A percentile compares a stretch with the other conserved stretches of the same genome.
These are phyloP conservation scores for Allobates femoralis DNA, from an alignment of 2,797 vertebrate species.

Conservation along the genomic window DNA sequence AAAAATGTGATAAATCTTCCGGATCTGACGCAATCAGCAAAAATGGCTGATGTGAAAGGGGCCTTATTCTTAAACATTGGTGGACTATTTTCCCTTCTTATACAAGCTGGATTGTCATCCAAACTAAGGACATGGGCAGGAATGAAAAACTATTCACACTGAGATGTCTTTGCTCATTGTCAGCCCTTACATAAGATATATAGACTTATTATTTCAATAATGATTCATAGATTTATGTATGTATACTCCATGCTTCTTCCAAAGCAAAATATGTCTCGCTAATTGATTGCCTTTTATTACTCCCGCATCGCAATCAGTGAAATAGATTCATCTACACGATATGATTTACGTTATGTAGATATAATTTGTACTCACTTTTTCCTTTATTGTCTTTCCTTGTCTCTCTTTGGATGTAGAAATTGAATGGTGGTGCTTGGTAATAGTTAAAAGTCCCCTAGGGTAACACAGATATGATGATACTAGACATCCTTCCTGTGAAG, in stretches of 20 bases:
- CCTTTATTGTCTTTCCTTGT: slow-evolving; percentile 8
- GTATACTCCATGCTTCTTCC: neutral
- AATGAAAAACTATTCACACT: neutral
- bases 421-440: slow-evolving; percentile 43
- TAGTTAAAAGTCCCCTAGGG: slow-evolving; percentile 35
- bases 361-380: neutral
- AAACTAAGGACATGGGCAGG: too few relatives aligned
- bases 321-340: neutral
- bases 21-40: too few relatives aligned
- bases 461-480: slow-evolving; percentile 27
- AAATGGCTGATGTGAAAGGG: too few relatives aligned
- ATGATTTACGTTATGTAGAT: neutral
- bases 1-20: too few relatives aligned
- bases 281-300: neutral
- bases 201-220: neutral
- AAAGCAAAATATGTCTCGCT: neutral
- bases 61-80: neutral
- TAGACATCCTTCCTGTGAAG: slow-evolving; percentile 49
- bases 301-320: neutral
- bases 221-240: neutral
- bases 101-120: neutral
- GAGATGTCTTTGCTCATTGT: neutral
- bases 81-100: neutral
- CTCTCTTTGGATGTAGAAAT: slow-evolving; percentile 32
- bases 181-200: neutral